These are phyloP conservation scores for Cacatua alba DNA, from an alignment of 2,113 vertebrate species.

Conservation along the genomic window DNA sequence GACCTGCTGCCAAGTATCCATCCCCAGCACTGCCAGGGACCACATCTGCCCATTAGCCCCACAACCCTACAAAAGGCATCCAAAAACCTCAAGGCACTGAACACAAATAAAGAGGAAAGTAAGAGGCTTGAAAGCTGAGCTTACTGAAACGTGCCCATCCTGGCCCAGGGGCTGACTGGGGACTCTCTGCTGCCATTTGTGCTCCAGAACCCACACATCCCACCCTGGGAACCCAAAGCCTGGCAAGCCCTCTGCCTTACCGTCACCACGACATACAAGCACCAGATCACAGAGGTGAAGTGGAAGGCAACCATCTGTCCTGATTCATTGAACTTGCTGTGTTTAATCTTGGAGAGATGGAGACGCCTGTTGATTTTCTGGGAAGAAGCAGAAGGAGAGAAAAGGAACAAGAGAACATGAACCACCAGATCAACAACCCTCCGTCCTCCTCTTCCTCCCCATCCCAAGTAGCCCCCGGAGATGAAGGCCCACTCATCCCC, in stretches of 20 bases:
- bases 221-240: neutral
- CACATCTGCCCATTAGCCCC: neutral
- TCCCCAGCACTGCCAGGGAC: rapidly evolving
- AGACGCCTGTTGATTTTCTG: constrained; percentile 97
- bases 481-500: neutral
- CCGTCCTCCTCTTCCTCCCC: neutral
- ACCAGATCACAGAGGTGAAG: constrained; percentile 90
- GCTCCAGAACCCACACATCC: neutral
- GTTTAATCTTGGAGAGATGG: constrained; percentile 97
- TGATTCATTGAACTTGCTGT: constrained; percentile 97
- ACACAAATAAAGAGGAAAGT: neutral
- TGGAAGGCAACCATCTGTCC: constrained; percentile 95
- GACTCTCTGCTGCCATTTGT: neutral
- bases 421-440: neutral
- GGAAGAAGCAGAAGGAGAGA: neutral
- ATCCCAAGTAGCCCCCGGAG: neutral
- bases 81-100: neutral
- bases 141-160: neutral
- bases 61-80: neutral
- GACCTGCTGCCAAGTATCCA: neutral
- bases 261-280: constrained; percentile 87
- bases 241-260: constrained; percentile 65
- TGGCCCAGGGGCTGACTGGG: neutral
- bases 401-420: neutral
- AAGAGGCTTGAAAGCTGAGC: neutral